A percentile compares a stretch with the other conserved stretches of the same genome.
These are phyloP conservation scores for Diaphora mendica DNA, from an alignment of 2,888 invertebrate species.

Conservation along the genomic window DNA sequence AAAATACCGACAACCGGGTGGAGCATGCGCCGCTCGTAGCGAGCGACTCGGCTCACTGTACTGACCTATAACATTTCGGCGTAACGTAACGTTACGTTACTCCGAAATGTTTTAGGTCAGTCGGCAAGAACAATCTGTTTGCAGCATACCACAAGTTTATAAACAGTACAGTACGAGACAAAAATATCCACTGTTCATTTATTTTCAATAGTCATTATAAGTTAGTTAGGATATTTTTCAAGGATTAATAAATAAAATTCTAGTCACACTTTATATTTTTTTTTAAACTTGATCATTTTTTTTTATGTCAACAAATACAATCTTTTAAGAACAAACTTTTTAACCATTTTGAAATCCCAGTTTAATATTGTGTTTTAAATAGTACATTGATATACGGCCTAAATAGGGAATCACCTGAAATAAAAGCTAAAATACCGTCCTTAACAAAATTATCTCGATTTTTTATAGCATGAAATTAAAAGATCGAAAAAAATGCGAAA, in stretches of 20 bases:
- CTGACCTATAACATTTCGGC: too few species aligned
- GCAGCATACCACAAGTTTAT: neutral
- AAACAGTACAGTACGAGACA: neutral
- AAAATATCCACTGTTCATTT: neutral
- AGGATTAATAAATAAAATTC: neutral
- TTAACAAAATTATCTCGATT: neutral
- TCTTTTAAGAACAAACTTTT: neutral
- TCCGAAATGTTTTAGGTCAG: too few species aligned
- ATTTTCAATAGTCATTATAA: neutral
- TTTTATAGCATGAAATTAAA: neutral
- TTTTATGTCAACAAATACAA: neutral
- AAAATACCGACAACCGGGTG: too few species aligned
- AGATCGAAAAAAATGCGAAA: neutral
- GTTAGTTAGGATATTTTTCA: neutral
- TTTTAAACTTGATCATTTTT: neutral
- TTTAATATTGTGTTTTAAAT: neutral
- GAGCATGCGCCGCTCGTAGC: too few species aligned
- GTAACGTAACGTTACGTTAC: too few species aligned
- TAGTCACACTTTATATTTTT: neutral
- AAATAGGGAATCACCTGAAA: neutral
- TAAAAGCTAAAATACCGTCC: neutral
- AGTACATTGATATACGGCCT: neutral
- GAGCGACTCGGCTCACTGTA: too few species aligned
- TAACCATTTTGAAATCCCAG: neutral
- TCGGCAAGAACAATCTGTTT: neutral